A percentile compares a stretch with the other conserved stretches of the same genome.
These are phyloP conservation scores for Temnothorax unifasciatus DNA, from an alignment of 2,888 invertebrate species.

Conservation along the genomic window DNA sequence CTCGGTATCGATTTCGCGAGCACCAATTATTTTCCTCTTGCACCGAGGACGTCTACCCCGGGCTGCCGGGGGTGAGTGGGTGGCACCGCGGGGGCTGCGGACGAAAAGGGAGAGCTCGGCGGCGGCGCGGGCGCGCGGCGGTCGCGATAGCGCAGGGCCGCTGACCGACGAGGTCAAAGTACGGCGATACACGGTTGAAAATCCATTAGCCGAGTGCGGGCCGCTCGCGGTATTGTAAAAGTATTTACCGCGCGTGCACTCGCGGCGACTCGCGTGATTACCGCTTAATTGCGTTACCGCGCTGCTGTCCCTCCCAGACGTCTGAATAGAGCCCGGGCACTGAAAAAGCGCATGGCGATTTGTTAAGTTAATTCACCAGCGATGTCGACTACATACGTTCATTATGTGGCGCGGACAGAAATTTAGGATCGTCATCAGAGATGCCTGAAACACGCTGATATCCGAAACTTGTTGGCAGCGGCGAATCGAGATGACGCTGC, in stretches of 20 bases:
- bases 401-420: background rate
- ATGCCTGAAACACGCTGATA: background rate
- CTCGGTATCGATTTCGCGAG: conserved; percentile 74
- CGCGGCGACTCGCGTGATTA: conserved; percentile 66
- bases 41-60: conserved; percentile 74
- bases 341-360: conserved; percentile 23
- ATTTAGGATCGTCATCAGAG: background rate
- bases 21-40: conserved; percentile 77
- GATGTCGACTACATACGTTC: background rate
- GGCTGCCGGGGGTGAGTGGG: conserved; percentile 7
- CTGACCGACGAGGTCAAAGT: conserved; percentile 70
- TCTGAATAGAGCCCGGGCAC: conserved; percentile 12
- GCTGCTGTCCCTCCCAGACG: conserved; percentile 42
- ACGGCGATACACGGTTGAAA: conserved; percentile 66
- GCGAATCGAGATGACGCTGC: background rate
- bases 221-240: conserved; percentile 19
- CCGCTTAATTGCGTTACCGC: conserved; percentile 64
- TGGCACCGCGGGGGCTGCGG: conserved; percentile 32
- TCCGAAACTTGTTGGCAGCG: background rate
- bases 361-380: conserved; percentile 24
- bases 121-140: conserved; percentile 2
- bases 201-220: conserved; percentile 69
- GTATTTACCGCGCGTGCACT: conserved; percentile 28
- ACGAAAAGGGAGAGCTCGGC: conserved; percentile 37
- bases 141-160: conserved; percentile 43